Base-by-base conservation (phyloP, 2,797 vertebrate species). In the Centroberyx gerrardi region DNA sequence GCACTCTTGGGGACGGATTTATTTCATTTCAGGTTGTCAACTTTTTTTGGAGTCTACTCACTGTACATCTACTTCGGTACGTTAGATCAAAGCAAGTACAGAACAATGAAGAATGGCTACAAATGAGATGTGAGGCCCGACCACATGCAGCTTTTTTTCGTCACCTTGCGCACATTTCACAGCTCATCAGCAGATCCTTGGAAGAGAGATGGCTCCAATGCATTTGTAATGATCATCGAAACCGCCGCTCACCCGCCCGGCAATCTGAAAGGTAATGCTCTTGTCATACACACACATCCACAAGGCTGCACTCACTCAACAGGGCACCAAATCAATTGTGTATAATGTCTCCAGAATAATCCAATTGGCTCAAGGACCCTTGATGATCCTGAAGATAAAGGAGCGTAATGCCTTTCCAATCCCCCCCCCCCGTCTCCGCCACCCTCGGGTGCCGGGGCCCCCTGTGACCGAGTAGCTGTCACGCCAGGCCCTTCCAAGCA, bases 291-390 rank as follows among this genome's bases (percentile, higher is more conserved):
- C 77, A 83, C 73, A 74, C 81, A 74, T 65, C 72, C 76, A 65
- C 74, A 75, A 87, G 75, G 70, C 82, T 83, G 72, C 63, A 86
- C 67, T 85, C 76, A 67, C 78, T 89, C 80, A 52, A 60, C 44
- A 44, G 51, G 15, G 0, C 49, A 71, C 82, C 76, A 91, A 22
- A 91, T 93, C 91, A 90, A 84, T 87, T 86, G 75, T 78, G 75
- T 72, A 80, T 77, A 89, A 87, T 74, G 72, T 77, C 80, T 83
- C 61, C 54, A 76, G 82, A 86, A 86, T 84, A 90, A 92, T 90
- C 82, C 83, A 90, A 89, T 91, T 90, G 89, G 77, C 83, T 91
- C 67, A 83, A 93, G 90, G 90, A 91, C 87, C 84, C 86, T 88
- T 73, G 77, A 85, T 79, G 75, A 85, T 87, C 77, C 84, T 66